Base-by-base conservation (phyloP, 2,113 vertebrate genomes). In the Calidris pygmaea region DNA sequence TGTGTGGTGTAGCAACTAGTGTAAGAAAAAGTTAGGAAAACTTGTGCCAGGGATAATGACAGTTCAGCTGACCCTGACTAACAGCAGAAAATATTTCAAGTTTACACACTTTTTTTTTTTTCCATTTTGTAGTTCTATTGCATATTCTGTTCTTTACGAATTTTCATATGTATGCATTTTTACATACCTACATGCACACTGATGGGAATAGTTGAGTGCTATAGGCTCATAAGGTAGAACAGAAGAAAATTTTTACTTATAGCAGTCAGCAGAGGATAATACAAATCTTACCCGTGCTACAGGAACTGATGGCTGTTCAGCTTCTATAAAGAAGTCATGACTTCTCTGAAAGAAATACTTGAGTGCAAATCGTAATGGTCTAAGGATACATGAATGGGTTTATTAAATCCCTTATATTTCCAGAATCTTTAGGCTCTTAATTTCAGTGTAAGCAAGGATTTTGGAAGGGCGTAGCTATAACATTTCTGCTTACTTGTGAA, bases 41-140 rank as follows among this genome's bases (percentile, higher is more conserved):
- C 1, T 89, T 90, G 58, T 90, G 14, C 20, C 32, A 48, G 15
- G 12, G 27, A 52, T 35, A 67, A 56, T 37, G 68, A 34, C 78
- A 68, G 4, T 21, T 80, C 60, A 71, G 26, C 41, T 78, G 45
- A 72, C 68, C 21, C 15, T 67, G 58, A 41, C 39, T 81, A 39
- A 85, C 13, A 72, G 30, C 43, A 73, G 7, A 6, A 78, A 87
- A 43, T 21, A 59, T 7, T 84, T 66, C 17, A 67, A 71, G n/a
- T 6, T 74, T 52, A 9, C 9, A 52, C 2, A 5, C 0, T 47
- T 43, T 35, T 14, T 56, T 30, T 30, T 23, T 13, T 4, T 1
- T 4, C 14, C 14, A 19, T 47, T 67, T 85, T 75, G 27, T 47
- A 56, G 6, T 63, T 63, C 34, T 72, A 1, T 32, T 24, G 8